A percentile compares a stretch with the other conserved stretches of the same genome.
These are phyloP conservation scores for Rhincodon typus DNA, from an alignment of 2,797 vertebrate genomes.

Conservation along the genomic window DNA sequence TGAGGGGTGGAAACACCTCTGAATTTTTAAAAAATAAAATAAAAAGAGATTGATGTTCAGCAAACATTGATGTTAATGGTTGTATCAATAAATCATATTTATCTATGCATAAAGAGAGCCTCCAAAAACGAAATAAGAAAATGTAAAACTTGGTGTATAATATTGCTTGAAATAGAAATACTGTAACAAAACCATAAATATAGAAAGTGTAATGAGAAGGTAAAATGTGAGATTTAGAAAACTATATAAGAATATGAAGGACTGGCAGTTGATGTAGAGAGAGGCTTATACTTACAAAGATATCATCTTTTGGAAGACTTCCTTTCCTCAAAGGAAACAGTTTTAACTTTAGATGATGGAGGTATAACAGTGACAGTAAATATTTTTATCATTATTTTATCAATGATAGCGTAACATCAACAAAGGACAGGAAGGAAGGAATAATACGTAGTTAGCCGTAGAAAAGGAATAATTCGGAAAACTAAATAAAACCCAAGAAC, in stretches of 20 bases:
- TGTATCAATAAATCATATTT: background rate
- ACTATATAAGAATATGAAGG: background rate
- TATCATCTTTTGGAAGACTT: too few relatives aligned
- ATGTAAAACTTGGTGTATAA: background rate
- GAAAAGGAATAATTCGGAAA: background rate
- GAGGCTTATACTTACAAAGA: background rate
- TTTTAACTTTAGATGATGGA: background rate
- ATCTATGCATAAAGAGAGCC: background rate
- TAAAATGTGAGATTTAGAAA: background rate
- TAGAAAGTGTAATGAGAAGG: background rate
- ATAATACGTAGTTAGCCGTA: background rate
- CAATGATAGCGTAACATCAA: background rate
- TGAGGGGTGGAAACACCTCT: background rate
- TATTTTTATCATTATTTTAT: background rate
- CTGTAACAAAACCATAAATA: background rate
- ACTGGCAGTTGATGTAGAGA: background rate
- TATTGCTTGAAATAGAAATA: background rate
- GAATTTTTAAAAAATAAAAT: background rate
- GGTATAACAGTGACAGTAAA: background rate
- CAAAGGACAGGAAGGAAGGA: background rate
- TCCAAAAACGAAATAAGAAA: background rate
- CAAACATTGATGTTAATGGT: background rate
- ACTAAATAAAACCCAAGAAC: background rate
- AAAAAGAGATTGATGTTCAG: background rate
- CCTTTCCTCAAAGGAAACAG: too few relatives aligned